Base-by-base conservation (phyloP, 2,888 invertebrate species). In the Drosophila subquinaria region DNA sequence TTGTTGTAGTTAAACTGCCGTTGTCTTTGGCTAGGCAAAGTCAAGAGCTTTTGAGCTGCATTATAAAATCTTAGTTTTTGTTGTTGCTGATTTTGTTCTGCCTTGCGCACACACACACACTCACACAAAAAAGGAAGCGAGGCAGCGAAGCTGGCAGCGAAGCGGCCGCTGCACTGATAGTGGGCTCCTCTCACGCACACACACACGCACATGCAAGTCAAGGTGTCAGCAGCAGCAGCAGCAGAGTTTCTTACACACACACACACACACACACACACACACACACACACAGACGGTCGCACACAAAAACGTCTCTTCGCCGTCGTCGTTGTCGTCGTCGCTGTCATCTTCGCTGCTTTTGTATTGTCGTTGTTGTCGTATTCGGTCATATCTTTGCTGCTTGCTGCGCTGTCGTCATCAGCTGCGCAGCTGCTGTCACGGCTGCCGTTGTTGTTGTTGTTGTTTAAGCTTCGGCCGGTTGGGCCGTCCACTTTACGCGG, bases 361-460 rank as follows among this genome's bases (percentile, higher is more conserved):
- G n/a, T n/a, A 56, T 47, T 70, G 59, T 53, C 50, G 67, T 80
- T 73, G 65, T 42, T 53, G 79, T 85, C 88, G 85, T 89, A 88
- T 91, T 89, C 89, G 90, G 91, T 90, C 90, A 90, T 84, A 88
- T 91, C 91, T 90, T 63, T 75, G 76, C 69, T 48, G 70, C 60
- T 64, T 15, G 40, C 62, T 55, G 51, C 66, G 79, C 76, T 69
- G 76, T 69, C 75, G 76, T 74, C 76, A 69, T 80, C 77, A 68
- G 62, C 80, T 71, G 79, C 73, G 74, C 69, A 63, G 81, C 60
- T n/a, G 45, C 79, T 47, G 73, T 33, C 38, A 38, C 50, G 23
- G 65, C 40, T 47, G 38, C 62, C n/a, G n/a, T n/a, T 48, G 50
- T 47, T 33, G 50, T 50, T 38, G 47, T 61, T 52, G 69, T 67